A percentile compares a stretch with the other conserved stretches of the same genome.
Evolutionary conservation across 2,797 vertebrate species (phyloP).

Genomic region (Natrix natrix): DNA sequence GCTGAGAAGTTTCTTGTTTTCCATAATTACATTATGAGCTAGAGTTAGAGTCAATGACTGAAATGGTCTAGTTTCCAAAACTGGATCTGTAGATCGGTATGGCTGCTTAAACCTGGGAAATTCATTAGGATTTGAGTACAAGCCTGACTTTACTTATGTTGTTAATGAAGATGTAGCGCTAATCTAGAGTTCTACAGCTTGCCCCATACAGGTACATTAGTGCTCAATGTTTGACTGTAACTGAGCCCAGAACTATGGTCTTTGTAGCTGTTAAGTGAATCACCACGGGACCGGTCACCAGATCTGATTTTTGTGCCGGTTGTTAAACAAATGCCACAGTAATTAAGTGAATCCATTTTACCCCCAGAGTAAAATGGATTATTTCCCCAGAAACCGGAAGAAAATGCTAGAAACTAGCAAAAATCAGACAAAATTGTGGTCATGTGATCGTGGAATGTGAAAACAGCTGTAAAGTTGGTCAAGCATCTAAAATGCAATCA

Average conservation of each 20-base stretch:
- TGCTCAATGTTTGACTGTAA: not conserved
- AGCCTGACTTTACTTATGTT: not conserved
- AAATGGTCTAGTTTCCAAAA: not conserved
- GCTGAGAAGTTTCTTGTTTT: not conserved
- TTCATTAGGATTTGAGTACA: not conserved
- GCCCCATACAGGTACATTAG: not conserved
- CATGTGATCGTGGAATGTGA: not conserved
- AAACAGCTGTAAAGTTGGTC: not conserved
- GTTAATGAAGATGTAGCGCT: not conserved
- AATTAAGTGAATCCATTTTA: not conserved
- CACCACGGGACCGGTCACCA: not conserved
- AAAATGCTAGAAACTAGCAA: not conserved
- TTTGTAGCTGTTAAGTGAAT: not conserved
- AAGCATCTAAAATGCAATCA: not conserved
- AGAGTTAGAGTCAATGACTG: not conserved
- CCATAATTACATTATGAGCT: not conserved
- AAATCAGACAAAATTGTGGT: not conserved
- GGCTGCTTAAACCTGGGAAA: not conserved
- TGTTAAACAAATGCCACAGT: not conserved
- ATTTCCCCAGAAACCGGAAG: too few relatives aligned
- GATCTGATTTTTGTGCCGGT: not conserved
- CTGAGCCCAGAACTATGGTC: not conserved
- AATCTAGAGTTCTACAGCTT: not conserved
- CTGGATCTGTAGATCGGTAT: not conserved
- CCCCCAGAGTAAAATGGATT: not conserved